Conservation (phyloP, 2,113 vertebrate genomes). For the Saguinus imperator region DNA sequence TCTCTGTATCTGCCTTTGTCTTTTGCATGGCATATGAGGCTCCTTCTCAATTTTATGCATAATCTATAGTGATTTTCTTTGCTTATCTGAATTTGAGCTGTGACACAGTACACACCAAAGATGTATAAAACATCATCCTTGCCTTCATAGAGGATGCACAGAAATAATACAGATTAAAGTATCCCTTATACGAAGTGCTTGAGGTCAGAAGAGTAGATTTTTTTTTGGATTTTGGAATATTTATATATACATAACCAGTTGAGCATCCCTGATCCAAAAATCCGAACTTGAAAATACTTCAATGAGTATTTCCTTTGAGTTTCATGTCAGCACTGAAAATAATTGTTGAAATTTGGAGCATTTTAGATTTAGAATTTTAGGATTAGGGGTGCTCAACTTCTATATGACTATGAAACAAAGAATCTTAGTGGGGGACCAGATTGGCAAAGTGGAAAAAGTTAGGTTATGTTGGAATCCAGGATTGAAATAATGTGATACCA, state of each 20-base stretch:
- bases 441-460: neutral
- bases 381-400: neutral
- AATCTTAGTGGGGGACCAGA: neutral
- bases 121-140: neutral
- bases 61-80: neutral
- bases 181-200: neutral
- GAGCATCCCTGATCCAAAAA: neutral
- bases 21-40: neutral
- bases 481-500: neutral
- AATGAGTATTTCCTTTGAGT: neutral
- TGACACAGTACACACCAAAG: neutral
- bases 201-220: neutral
- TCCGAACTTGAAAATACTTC: neutral
- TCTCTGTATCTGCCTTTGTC: neutral
- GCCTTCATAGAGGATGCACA: neutral
- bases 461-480: neutral
- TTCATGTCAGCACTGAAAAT: neutral
- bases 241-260: neutral
- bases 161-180: neutral
- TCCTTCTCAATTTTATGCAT: slow-evolving; percentile 30
- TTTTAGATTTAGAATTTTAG: neutral
- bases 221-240: neutral
- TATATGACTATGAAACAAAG: neutral
- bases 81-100: neutral
- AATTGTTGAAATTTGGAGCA: neutral